These are phyloP conservation scores for Ormyrus pomaceus DNA, from an alignment of 2,888 invertebrate genomes.

Conservation along the genomic window DNA sequence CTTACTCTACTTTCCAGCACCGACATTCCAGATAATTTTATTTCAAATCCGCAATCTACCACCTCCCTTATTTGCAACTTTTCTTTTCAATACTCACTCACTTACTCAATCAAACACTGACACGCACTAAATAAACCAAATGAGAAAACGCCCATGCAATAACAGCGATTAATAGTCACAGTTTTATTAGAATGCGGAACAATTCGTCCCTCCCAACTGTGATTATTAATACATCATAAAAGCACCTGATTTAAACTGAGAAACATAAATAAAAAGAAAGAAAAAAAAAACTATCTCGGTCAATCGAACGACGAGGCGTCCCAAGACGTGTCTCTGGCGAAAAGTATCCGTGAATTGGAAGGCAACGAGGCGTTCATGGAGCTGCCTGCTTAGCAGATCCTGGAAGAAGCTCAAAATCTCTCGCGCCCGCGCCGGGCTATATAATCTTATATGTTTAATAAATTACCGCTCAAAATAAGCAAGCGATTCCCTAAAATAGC, in stretches of 20 bases:
- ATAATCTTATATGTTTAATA: constrained; percentile 61
- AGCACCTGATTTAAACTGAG: constrained; percentile 45
- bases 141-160: no score
- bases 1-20: not conserved
- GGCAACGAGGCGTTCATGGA: not conserved
- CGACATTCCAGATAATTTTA: constrained; percentile 16
- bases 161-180: not conserved
- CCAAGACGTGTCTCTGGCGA: constrained; percentile 1
- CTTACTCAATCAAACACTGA: not conserved
- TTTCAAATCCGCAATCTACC: not conserved
- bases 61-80: not conserved
- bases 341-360: constrained; percentile 52
- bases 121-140: not conserved
- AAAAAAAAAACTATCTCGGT: constrained; percentile 53
- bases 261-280: constrained; percentile 50
- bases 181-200: not conserved
- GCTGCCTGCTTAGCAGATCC: constrained; percentile 40
- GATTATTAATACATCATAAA: constrained; percentile 32
- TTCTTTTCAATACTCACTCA: constrained; percentile 9
- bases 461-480: constrained; percentile 64
- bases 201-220: constrained; percentile 16
- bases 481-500: constrained; percentile 61
- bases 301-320: constrained; percentile 31
- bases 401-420: constrained; percentile 62
- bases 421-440: constrained; percentile 55